Evolutionary conservation across 2,113 vertebrate species (phyloP), one percentile per base, ranked within the genome.

Genomic region (Chauna torquata): DNA sequence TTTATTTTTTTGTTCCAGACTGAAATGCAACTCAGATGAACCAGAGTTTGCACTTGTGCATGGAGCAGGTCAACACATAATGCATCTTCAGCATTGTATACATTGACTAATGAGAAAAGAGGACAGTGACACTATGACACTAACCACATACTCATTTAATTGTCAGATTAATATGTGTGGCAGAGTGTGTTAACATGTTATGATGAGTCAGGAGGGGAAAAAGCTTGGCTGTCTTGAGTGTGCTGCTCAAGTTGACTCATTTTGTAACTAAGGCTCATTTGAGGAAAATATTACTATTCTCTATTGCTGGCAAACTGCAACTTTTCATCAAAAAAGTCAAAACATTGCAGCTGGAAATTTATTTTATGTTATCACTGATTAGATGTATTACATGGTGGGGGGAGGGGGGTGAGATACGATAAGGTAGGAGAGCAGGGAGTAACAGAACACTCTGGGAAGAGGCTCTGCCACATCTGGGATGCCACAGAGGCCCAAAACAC

Each of bases 341-440:
- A 57, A 28, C 1, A 27, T 9, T 55, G 36, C 28, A 79, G 4
- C 5, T 49, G 34, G 12, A 66, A 62, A 44, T 40, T 47, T 23
- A 34, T 47, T 78, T 82, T 14, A 13, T 78, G 2, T 54, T 62
- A 61, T 13, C 14, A 78, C 40, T 61, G 4, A 19, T 59, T 64
- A 19, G 42, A 22, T 0, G 1, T 22, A 30, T n/a, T 65, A n/a
- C 0, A 0, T 47, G 11, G 11, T 49, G 23, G 0, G 2, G 1
- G 3, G 69, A 11, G 17, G 7, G 4, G 28, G 12, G 23, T 42
- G 7, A 65, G 22, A 11, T 17, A 20, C 0, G 2, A 12, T 30
- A n/a, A 57, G 2, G 19, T 3, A n/a, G 32, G 40, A 81, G 27
- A 65, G 6, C 23, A 52, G 17, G 4, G 19, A 61, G 13, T 12